A percentile compares a stretch with the other conserved stretches of the same genome.
Conservation (phyloP, 2,888 invertebrate species). For the Selenia dentaria region DNA sequence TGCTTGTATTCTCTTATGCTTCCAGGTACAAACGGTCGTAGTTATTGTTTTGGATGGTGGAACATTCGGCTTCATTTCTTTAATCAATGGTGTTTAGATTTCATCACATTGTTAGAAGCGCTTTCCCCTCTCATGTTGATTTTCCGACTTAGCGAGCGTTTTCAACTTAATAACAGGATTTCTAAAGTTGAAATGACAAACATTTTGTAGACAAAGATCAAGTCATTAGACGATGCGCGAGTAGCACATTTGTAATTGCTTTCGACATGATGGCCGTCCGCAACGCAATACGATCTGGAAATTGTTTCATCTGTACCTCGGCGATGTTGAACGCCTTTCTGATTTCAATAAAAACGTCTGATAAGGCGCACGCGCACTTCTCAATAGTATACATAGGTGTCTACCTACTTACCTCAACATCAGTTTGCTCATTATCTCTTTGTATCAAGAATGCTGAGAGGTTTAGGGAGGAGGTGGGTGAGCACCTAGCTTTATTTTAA, state of each 20-base stretch:
- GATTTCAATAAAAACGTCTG: constrained; percentile 8
- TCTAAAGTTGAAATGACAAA: constrained; percentile 30
- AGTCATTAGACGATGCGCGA: constrained; percentile 24
- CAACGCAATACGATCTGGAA: not conserved
- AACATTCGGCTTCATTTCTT: too few relatives aligned
- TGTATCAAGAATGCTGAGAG: too few relatives aligned
- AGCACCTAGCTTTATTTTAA: too few relatives aligned
- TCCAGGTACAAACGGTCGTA: too few relatives aligned
- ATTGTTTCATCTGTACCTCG: not conserved
- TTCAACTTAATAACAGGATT: constrained; percentile 20
- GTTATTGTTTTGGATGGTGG: too few relatives aligned
- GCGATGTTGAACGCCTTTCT: constrained; percentile 15
- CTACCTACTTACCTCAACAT: too few relatives aligned
- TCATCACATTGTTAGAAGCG: not conserved
- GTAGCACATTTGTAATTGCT: constrained; percentile 7
- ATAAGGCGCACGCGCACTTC: too few relatives aligned
- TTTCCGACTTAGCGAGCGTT: constrained; percentile 7
- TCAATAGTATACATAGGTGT: too few relatives aligned
- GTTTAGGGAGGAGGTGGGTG: too few relatives aligned
- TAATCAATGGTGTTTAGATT: not conserved
- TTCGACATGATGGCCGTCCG: constrained; percentile 20
- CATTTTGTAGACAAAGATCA: constrained; percentile 37
- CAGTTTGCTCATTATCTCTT: too few relatives aligned
- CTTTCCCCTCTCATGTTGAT: constrained; percentile 5
- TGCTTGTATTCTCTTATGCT: too few relatives aligned